Evolutionary conservation across 2,113 vertebrate genomes (phyloP).

Genomic region (Stigmatopora nigra): DNA sequence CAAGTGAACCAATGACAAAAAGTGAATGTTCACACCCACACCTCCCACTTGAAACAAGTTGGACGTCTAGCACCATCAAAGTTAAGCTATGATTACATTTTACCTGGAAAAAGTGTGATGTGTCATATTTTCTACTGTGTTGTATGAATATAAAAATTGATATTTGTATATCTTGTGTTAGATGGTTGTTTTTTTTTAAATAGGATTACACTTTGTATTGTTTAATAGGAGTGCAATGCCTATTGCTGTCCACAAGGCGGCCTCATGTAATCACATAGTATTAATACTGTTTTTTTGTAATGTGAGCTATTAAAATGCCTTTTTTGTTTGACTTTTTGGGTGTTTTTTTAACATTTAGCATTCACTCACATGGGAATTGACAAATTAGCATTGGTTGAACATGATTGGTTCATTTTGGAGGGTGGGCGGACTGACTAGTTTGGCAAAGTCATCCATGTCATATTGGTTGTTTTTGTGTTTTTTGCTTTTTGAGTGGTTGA

Average conservation of each 20-base stretch:
- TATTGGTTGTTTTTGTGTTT: constrained; percentile 34
- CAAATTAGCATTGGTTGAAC: not conserved
- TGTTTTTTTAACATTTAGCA: not conserved
- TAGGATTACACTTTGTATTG: not conserved
- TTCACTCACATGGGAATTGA: not conserved
- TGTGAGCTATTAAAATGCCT: not conserved
- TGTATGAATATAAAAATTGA: not conserved
- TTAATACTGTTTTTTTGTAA: not conserved
- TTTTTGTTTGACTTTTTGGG: not conserved
- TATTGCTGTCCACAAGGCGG: constrained; percentile 45
- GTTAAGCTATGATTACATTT: too few relatives aligned
- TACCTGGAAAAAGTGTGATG: not conserved
- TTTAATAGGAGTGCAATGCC: constrained; percentile 11
- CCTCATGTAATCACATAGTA: constrained; percentile 28
- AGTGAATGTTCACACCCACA: too few relatives aligned
- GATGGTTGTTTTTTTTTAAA: not conserved
- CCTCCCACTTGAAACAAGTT: too few relatives aligned
- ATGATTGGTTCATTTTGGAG: not conserved
- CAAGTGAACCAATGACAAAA: too few relatives aligned
- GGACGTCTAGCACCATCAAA: too few relatives aligned
- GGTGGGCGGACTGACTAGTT: not conserved
- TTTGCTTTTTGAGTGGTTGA: constrained; percentile 1
- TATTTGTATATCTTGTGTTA: constrained; percentile 8
- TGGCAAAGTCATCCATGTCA: constrained; percentile 51
- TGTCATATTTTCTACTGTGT: constrained; percentile 2